Percentiles rank a stretch among this genome's conserved stretches.
These are phyloP conservation scores for Hanleya hanleyi DNA, from an alignment of 2,888 invertebrate species.

Conservation along the genomic window DNA sequence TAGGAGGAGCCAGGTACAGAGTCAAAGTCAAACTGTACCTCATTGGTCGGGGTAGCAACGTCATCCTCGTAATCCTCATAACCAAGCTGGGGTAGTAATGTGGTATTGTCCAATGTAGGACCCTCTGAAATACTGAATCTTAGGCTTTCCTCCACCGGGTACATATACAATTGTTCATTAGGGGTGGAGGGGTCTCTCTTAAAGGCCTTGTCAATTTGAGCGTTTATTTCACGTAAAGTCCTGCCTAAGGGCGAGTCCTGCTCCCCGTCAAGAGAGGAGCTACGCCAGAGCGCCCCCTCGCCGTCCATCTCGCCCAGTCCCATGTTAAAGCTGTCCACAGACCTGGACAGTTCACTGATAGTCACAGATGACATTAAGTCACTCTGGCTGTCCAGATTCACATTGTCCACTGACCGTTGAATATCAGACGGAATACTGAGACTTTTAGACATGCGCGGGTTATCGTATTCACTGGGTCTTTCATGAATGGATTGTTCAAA, in stretches of 20 bases:
- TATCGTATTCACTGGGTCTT: neutral
- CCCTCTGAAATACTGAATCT: slow-evolving; percentile 30
- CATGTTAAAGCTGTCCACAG: slow-evolving; percentile 56
- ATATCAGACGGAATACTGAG: slow-evolving; percentile 67
- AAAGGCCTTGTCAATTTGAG: slow-evolving; percentile 63
- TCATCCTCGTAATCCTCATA: slow-evolving; percentile 4
- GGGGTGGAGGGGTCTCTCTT: slow-evolving; percentile 42
- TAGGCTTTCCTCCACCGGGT: slow-evolving; percentile 11
- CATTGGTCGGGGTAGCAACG: neutral
- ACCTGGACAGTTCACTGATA: slow-evolving; percentile 64
- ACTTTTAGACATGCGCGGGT: slow-evolving; percentile 55
- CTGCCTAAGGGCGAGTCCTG: slow-evolving; percentile 53
- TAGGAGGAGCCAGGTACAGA: neutral
- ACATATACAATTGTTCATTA: slow-evolving; percentile 14
- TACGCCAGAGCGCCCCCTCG: slow-evolving; percentile 30
- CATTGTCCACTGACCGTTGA: slow-evolving; percentile 62
- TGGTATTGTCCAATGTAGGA: slow-evolving; percentile 10
- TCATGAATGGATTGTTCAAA: slow-evolving; percentile 9
- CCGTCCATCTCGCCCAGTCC: slow-evolving; percentile 13
- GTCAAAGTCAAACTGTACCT: neutral
- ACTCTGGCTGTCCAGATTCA: slow-evolving; percentile 53
- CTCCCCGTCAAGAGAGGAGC: slow-evolving; percentile 58
- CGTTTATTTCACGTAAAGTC: slow-evolving; percentile 60
- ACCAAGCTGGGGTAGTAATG: neutral
- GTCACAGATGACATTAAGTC: slow-evolving; percentile 64